Evolutionary conservation across 2,888 invertebrate species (phyloP).

Genomic region (Acanthoscelides obtectus): DNA sequence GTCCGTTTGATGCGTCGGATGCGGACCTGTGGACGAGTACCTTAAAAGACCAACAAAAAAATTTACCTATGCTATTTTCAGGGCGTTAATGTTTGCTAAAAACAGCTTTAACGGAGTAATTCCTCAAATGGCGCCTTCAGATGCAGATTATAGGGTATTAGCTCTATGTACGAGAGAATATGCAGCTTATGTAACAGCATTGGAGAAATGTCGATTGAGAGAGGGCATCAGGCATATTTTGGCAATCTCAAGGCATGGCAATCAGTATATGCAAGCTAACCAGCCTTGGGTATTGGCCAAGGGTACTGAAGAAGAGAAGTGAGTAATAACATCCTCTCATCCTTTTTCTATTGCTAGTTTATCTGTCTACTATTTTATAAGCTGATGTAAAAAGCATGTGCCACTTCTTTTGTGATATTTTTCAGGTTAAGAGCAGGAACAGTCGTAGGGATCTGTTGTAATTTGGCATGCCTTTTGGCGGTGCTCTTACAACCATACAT

Average conservation of each 20-base stretch:
- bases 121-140: slow-evolving; percentile 57
- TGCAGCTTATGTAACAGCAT: slow-evolving; percentile 62
- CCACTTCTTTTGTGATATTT: slow-evolving; percentile 11
- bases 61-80: slow-evolving; percentile 34
- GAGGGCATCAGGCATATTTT: slow-evolving; percentile 84
- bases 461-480: slow-evolving; percentile 74
- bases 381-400: slow-evolving; percentile 1
- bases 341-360: too few species aligned
- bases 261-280: slow-evolving; percentile 92
- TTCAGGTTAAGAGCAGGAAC: slow-evolving; percentile 68
- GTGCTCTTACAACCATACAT: slow-evolving; percentile 85
- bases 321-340: too few species aligned
- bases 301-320: slow-evolving; percentile 73
- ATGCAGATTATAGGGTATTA: slow-evolving; percentile 68
- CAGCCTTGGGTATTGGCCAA: slow-evolving; percentile 95
- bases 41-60: too few species aligned
- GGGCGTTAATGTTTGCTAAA: slow-evolving; percentile 83
- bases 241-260: slow-evolving; percentile 85
- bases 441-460: slow-evolving; percentile 79
- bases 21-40: too few species aligned
- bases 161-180: slow-evolving; percentile 77
- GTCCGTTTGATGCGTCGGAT: too few species aligned
- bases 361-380: slow-evolving; percentile 2
- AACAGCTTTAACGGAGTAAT: slow-evolving; percentile 74
- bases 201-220: slow-evolving; percentile 75